Base-by-base conservation (phyloP, 2,888 invertebrate genomes). In the Corbicula japonica region DNA sequence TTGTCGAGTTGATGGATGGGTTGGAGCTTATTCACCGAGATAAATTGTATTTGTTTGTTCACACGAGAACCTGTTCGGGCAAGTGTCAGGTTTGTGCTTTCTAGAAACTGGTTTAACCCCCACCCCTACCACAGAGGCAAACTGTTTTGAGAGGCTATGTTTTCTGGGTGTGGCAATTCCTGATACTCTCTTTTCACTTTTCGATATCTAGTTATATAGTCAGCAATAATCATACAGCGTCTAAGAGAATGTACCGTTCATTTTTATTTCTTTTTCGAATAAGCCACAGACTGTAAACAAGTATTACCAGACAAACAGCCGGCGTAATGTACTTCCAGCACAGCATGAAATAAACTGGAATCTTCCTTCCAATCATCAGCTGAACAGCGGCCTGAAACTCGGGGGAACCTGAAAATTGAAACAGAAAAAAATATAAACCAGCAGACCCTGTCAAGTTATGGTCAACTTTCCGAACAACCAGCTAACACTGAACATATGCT, bases 311-410 rank as follows among this genome's bases (percentile, higher is more conserved):
- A 58, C 91, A 87, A 18, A 90, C 66, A 1, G 74, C 26, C 10
- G 92, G 92, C 5, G 92, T 91, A 48, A 92, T 75, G 58, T 80
- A 85, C 38, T 84, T 77, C 92, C 92, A 93, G 41, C 87, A 86
- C 26, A 90, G 63, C 38, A 81, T 79, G 84, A 90, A 91, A 86
- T 88, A 88, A n/a, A 62, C 46, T 10, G 79, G 72, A 5, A 91
- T 88, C 52, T 76, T 79, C 70, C 83, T 85, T 6, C 92, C 91
- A 38, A 92, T 86, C 92, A 92, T 92, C 71, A 91, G 50, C 44
- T 86, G 85, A 30, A 91, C 90, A 68, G 91, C 91, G 18, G 83
- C 83, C 81, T 88, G 87, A 77, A 92, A 91, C 15, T 89, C 83
- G 12, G 91, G 88, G 2, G 85, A 85, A 23, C 92, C 93, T 93